Percentiles rank a stretch among this genome's conserved stretches.
These are phyloP conservation scores for Acrocephalus scirpaceus DNA, from an alignment of 2,797 vertebrate genomes.

Conservation along the genomic window DNA sequence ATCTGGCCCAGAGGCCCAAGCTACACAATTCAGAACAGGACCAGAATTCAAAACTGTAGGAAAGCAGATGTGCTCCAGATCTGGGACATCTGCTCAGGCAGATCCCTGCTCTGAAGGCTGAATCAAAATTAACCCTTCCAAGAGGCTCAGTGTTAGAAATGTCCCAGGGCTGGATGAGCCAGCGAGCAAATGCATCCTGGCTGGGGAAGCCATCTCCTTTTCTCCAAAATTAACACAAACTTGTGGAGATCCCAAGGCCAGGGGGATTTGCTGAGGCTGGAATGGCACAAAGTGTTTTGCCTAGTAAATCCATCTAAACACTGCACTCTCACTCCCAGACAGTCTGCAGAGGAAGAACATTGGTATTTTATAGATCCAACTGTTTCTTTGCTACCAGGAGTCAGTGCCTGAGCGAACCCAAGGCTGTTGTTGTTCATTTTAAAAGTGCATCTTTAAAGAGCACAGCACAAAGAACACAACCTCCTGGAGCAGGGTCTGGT, in stretches of 20 bases:
- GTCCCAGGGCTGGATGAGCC: not conserved
- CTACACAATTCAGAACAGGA: not conserved
- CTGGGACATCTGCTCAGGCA: not conserved
- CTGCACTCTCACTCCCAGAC: not conserved
- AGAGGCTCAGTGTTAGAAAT: not conserved
- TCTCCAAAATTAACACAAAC: not conserved
- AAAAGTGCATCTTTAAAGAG: not conserved
- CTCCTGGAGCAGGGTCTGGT: accelerated
- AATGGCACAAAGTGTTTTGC: not conserved
- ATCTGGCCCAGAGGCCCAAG: conserved; percentile 26
- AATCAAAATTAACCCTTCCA: not conserved
- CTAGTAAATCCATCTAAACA: not conserved
- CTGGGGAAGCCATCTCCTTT: not conserved
- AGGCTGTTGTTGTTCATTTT: not conserved
- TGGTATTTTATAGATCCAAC: not conserved
- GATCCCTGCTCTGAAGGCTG: not conserved
- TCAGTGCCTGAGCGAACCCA: not conserved
- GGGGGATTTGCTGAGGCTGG: not conserved
- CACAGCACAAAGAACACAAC: not conserved
- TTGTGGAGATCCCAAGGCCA: not conserved
- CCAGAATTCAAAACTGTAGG: not conserved
- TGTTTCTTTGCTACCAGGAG: not conserved
- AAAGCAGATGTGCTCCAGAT: conserved; percentile 26
- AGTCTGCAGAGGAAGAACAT: not conserved
- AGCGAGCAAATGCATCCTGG: accelerated